A percentile compares a stretch with the other conserved stretches of the same genome.
These are phyloP conservation scores for Apamea anceps DNA, from an alignment of 2,888 invertebrate species.

Conservation along the genomic window DNA sequence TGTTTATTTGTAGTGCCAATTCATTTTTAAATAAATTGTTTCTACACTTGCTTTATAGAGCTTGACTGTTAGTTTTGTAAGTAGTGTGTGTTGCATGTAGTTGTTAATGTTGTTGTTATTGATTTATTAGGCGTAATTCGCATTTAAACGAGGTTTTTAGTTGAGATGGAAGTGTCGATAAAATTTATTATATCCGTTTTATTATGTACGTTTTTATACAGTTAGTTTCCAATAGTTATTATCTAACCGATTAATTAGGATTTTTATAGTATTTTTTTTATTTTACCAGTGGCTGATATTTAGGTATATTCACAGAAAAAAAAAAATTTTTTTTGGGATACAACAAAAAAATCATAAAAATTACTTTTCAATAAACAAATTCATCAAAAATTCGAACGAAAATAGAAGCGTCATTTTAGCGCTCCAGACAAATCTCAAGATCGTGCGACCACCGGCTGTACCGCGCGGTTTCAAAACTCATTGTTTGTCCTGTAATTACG, in stretches of 20 bases:
- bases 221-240: neutral
- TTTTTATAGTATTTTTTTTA: neutral
- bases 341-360: neutral
- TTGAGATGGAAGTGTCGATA: conserved; percentile 44
- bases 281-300: neutral
- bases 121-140: conserved; percentile 54
- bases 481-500: conserved; percentile 82
- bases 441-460: conserved; percentile 77
- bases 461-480: conserved; percentile 78
- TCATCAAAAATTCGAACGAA: neutral
- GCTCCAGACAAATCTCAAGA: conserved; percentile 72
- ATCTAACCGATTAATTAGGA: neutral
- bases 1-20: conserved; percentile 46
- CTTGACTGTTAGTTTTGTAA: conserved; percentile 58
- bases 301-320: neutral
- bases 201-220: neutral
- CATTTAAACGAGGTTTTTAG: conserved; percentile 34
- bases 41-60: conserved; percentile 56
- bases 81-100: conserved; percentile 48
- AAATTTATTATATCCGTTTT: conserved; percentile 23
- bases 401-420: conserved; percentile 64
- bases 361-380: neutral
- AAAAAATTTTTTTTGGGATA: neutral
- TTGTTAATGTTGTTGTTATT: conserved; percentile 34
- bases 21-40: conserved; percentile 56